Evolutionary conservation across 2,888 invertebrate species (phyloP), one percentile per base, ranked within the genome.

Genomic region (Temnothorax ravouxi): DNA sequence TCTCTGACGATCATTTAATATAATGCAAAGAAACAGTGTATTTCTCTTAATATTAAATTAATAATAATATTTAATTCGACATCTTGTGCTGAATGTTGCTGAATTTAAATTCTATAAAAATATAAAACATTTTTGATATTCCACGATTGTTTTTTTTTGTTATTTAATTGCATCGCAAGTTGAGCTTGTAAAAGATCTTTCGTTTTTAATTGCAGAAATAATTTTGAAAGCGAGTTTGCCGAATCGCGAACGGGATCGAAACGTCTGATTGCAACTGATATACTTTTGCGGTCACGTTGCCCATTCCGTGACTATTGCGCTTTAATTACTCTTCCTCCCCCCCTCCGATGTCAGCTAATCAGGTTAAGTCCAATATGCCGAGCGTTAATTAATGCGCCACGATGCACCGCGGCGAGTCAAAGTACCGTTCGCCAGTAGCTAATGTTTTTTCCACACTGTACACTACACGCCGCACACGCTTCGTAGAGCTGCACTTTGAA

Each of bases 401-500:
- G 87, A 87, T 87, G 85, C 72, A 71, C 66, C 61, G 74, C 66
- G 83, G 76, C 62, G 84, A 81, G 83, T 79, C 71, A 61, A 64
- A 79, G 77, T 88, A 89, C 85, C 88, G 88, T 89, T 86, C 61
- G 77, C 47, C 74, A 21, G 56, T 54, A 67, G 81, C 52, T 81
- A 88, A 88, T 88, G 80, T 66, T 82, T 86, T 82, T 84, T 84
- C 74, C 75, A 50, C 62, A 54, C 50, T 34, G 66, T 67, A 29
- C 62, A 11, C 64, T 74, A 84, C 85, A 75, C 50, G 47, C 62
- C 72, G 83, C 44, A 59, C 56, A 79, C 79, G 59, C 72, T 59
- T 34, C 79, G 69, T 29, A 64, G n/a, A 74, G 79, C 50, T 85
- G 66, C 79, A 86, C 89, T 84, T 86, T 88, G 86, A 89, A 89